These are phyloP conservation scores for Periophthalmus magnuspinnatus DNA, from an alignment of 2,797 vertebrate genomes.

Conservation along the genomic window DNA sequence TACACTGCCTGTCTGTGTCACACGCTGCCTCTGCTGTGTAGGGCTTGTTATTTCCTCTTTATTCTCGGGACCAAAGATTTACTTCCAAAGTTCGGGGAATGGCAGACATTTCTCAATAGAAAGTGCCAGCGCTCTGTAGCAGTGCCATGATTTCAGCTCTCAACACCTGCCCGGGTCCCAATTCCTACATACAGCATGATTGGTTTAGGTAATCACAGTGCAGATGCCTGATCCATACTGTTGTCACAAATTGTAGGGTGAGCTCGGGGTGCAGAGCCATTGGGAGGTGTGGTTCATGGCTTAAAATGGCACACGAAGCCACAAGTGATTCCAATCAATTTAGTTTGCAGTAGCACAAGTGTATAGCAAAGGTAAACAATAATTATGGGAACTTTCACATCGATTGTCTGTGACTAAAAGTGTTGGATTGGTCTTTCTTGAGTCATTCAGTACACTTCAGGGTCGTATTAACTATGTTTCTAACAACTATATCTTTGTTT, in stretches of 20 bases:
- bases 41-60: conserved; percentile 16
- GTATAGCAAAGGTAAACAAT: conserved; percentile 15
- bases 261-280: conserved; percentile 10
- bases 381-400: conserved; percentile 1
- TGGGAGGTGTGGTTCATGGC: conserved; percentile 29
- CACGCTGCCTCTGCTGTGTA: background rate
- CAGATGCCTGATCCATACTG: conserved; percentile 24
- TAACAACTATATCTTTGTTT: too few relatives aligned
- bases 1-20: conserved; percentile 14
- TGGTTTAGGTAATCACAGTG: conserved; percentile 28
- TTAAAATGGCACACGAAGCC: conserved; percentile 4
- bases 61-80: conserved; percentile 18
- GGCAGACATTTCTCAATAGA: conserved; percentile 18
- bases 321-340: conserved; percentile 10
- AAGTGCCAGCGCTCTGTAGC: conserved; percentile 14
- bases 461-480: too few relatives aligned
- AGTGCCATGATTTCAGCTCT: conserved; percentile 22
- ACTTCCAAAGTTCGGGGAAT: conserved; percentile 10
- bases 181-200: conserved; percentile 19
- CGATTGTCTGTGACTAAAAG: background rate
- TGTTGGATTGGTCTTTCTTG: background rate
- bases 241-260: conserved; percentile 17
- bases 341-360: background rate
- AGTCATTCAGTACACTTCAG: background rate
- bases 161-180: conserved; percentile 41